Percentiles rank a stretch among this genome's conserved stretches.
phyloP scores from a whole-genome alignment of 2,113 vertebrate genomes.

The Chaetura pelagica region DNA sequence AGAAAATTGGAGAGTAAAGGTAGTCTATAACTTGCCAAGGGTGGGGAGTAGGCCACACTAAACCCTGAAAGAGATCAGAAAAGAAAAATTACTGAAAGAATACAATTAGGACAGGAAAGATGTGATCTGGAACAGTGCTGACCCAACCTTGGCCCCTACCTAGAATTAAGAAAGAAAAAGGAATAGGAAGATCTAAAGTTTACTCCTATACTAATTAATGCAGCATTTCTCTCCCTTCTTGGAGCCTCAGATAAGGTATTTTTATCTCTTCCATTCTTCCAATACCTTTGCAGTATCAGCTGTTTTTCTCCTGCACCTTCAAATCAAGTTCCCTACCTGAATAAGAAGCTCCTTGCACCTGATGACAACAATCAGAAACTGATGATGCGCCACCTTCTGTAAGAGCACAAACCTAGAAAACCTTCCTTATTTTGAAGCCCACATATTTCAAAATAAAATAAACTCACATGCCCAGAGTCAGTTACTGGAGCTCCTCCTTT shows the following conservation, averaged over 20 bases:
- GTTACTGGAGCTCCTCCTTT: background rate
- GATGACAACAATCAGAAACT: background rate
- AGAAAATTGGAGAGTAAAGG: background rate
- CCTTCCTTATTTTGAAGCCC: background rate
- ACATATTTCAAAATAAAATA: background rate
- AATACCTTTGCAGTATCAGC: background rate
- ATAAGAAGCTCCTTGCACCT: background rate
- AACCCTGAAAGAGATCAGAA: background rate
- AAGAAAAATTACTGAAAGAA: background rate
- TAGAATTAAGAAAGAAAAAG: background rate
- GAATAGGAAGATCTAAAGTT: background rate
- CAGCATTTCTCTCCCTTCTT: background rate
- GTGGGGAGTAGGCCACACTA: background rate
- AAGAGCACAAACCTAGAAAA: background rate
- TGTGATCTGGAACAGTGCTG: background rate
- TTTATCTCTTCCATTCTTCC: background rate
- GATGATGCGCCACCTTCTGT: background rate
- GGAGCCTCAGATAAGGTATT: background rate
- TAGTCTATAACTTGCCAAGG: background rate
- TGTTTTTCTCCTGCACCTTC: background rate
- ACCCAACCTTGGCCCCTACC: background rate
- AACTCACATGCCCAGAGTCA: background rate
- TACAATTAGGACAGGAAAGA: background rate
- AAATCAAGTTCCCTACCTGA: background rate
- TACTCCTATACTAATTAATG: background rate